Evolutionary conservation across 1,140 invertebrate species (phyloP), one percentile per base, ranked within the genome.

Genomic region (Chrysopa pallens): DNA sequence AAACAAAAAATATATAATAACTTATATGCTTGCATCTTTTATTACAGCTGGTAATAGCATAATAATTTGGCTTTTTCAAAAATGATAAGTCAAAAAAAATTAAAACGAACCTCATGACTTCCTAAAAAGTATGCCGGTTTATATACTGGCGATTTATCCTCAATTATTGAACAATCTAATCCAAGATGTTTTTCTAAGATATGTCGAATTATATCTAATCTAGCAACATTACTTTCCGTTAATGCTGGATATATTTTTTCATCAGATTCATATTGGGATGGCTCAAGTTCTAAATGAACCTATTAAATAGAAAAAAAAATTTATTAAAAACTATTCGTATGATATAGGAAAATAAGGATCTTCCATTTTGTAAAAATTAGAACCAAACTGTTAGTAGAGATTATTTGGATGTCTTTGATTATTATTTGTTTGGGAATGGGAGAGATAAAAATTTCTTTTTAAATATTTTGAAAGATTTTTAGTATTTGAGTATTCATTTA

Each of bases 191-290:
- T 73, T 0, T 63, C 64, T 1, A 90, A 58, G 1, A 91, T 65
- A 62, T 88, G 80, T 31, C 70, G 68, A 9, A 90, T 69, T 42
- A 91, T 86, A 49, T 84, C 81, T 7, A 86, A 57, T 11, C 84
- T 67, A 8, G 75, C 76, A 23, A 62, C 52, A 55, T 85, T 72
- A 48, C 70, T 73, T 42, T 72, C 62, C 53, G 73, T 67, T 31
- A 81, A 53, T 35, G 69, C 67, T 44, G 67, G 61, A 59, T 68
- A 73, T 49, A 73, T 71, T 7, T 63, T 65, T 56, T 84, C 75
- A 47, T 82, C 73, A 43, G 66, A 63, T 43, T 76, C 62, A 52
- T 75, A 78, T 44, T 76, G 69, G 13, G 57, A 61, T 3, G 75
- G 73, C 52, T 71, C 71, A 1, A 73, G 68, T 57, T 78, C 75